Evolutionary conservation across 37 sponge, comb jelly and placozoan genomes (phyloP), one percentile per base, ranked within the genome.

Genomic region (Amphimedon queenslandica): DNA sequence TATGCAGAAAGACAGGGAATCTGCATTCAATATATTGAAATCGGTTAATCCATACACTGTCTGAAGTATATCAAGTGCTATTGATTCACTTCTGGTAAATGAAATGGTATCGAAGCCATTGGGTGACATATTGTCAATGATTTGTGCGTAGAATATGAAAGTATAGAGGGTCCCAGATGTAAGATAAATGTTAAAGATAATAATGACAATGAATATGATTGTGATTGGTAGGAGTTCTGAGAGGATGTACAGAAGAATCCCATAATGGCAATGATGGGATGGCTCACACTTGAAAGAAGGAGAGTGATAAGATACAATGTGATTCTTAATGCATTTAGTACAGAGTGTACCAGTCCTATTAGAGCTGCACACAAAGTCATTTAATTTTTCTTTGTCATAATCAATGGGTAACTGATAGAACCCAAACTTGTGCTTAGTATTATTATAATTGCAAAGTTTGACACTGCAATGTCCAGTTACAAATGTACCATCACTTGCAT

Each of bases 101-200:
- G 24, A 34, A 36, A 74, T 57, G 43, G 57, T 29, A 1, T 67
- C 61, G 40, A 57, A n/a, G 30, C 51, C 63, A 55, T 24, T 47
- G n/a, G 69, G 20, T 1, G 30, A 34, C 16, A 74, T 10, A 5
- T 28, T 6, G 4, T 74, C 70, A 18, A 82, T 27, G 1, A 74
- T 58, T 57, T 82, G 82, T 16, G 64, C 58, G 21, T 58, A 82
- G 37, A 82, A 82, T 13, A 82, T 57, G 37, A 82, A 82, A 16
- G 73, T 58, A 58, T 74, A 74, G 1, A 68, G 32, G 2, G 24
- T 23, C 33, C 82, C 82, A 3, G 75, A 66, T 4, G 82, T 82
- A 63, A 82, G 75, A 27, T 39, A 24, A 32, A 82, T 82, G 42
- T 82, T 69, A 63, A 82, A 82, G 55, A 75, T 37, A 16, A 82